These are phyloP conservation scores for Deroplatys truncata DNA, from an alignment of 2,888 invertebrate species.

Conservation along the genomic window DNA sequence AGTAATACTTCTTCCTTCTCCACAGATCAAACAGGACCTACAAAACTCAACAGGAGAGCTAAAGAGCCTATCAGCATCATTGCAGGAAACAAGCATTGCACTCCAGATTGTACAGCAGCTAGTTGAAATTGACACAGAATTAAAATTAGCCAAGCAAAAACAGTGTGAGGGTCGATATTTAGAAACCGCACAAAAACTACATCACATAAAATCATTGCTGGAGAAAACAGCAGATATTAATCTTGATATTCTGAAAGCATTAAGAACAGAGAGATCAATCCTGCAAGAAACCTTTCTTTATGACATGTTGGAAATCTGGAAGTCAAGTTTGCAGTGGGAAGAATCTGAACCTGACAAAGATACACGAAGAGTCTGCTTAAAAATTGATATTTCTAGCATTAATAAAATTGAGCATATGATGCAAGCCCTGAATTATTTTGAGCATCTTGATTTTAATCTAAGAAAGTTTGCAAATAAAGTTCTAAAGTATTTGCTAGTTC, in stretches of 20 bases:
- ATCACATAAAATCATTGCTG: not conserved
- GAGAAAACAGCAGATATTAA: conserved; percentile 30
- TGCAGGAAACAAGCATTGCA: conserved; percentile 56
- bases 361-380: conserved; percentile 42
- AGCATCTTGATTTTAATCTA: conserved; percentile 50
- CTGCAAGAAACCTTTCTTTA: conserved; percentile 48
- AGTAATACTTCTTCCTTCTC: not conserved
- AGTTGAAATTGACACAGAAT: conserved; percentile 43
- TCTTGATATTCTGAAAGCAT: conserved; percentile 50
- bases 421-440: conserved; percentile 43
- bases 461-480: conserved; percentile 56
- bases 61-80: conserved; percentile 50
- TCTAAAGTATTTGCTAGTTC: conserved; percentile 53
- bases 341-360: conserved; percentile 42
- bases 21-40: conserved; percentile 56
- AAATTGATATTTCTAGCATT: conserved; percentile 43
- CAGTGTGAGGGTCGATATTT: conserved; percentile 41
- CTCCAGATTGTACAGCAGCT: conserved; percentile 48
- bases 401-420: conserved; percentile 43
- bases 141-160: conserved; percentile 41
- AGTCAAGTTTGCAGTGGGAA: conserved; percentile 42
- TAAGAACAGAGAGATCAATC: conserved; percentile 47
- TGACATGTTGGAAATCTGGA: conserved; percentile 50
- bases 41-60: conserved; percentile 58
- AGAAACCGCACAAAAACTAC: conserved; percentile 46